These are phyloP conservation scores for Bombyx mori DNA, from an alignment of 1,140 invertebrate genomes.

Conservation along the genomic window DNA sequence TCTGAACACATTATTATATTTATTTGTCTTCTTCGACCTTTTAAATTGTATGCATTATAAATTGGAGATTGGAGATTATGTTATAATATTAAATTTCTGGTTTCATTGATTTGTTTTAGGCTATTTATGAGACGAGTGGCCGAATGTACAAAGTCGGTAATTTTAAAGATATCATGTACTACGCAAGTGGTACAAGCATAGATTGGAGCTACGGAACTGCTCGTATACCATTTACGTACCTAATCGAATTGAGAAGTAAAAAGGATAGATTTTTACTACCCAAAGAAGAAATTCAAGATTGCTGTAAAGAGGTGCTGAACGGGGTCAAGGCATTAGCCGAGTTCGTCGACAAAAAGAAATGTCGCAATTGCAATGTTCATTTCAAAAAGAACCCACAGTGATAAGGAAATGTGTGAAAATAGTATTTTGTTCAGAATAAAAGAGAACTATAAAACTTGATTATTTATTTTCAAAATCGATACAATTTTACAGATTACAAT, in stretches of 20 bases:
- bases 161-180: slow-evolving; percentile 64
- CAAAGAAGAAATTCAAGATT: slow-evolving; percentile 76
- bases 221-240: slow-evolving; percentile 77
- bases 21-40: too few species aligned
- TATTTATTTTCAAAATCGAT: slow-evolving; percentile 3
- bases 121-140: slow-evolving; percentile 46
- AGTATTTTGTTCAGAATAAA: slow-evolving; percentile 1
- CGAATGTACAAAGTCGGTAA: slow-evolving; percentile 62
- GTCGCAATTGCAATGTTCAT: slow-evolving; percentile 38
- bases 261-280: slow-evolving; percentile 79
- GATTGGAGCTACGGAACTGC: slow-evolving; percentile 79
- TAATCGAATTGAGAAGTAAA: slow-evolving; percentile 79
- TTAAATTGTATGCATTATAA: neutral
- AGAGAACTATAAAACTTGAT: neutral
- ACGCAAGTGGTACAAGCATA: slow-evolving; percentile 76
- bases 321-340: slow-evolving; percentile 73
- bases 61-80: neutral
- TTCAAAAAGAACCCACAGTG: slow-evolving; percentile 20
- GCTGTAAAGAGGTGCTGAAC: slow-evolving; percentile 77
- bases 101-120: slow-evolving; percentile 24
- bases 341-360: slow-evolving; percentile 49
- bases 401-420: slow-evolving; percentile 6
- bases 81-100: neutral
- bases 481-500: neutral
- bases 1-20: neutral